Conservation (phyloP, 2,888 invertebrate genomes). For the Andrena fulva region DNA sequence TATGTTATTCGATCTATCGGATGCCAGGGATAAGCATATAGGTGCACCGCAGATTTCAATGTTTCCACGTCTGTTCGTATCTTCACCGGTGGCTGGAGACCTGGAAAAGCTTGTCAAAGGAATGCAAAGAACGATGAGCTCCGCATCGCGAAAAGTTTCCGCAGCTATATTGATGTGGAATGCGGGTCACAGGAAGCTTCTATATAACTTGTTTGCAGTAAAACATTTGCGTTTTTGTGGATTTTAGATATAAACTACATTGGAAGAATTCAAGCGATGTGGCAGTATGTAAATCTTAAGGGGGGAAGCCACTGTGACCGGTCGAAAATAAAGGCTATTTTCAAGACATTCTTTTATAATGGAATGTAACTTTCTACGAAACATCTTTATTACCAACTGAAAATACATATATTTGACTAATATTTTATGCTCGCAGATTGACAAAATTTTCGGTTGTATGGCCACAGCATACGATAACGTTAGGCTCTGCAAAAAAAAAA, state of each 20-base stretch:
- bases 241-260: background rate
- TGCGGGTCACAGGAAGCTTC: slow-evolving; percentile 10
- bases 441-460: no score
- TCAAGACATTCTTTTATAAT: no score
- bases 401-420: no score
- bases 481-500: no score
- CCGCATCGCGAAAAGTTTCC: slow-evolving; percentile 10
- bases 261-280: background rate
- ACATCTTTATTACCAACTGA: no score
- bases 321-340: no score
- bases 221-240: background rate
- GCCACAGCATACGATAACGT: no score
- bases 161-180: slow-evolving; percentile 9
- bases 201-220: background rate
- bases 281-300: background rate
- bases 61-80: slow-evolving; percentile 14
- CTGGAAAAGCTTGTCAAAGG: slow-evolving; percentile 31
- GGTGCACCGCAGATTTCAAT: slow-evolving; percentile 27
- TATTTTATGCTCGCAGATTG: no score
- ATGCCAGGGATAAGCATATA: background rate
- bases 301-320: no score
- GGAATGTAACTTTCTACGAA: no score
- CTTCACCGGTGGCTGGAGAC: background rate
- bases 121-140: slow-evolving; percentile 36
- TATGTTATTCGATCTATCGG: slow-evolving; percentile 1